A percentile compares a stretch with the other conserved stretches of the same genome.
Conservation (phyloP, 2,113 vertebrate species). For the Bujurquina vittata region DNA sequence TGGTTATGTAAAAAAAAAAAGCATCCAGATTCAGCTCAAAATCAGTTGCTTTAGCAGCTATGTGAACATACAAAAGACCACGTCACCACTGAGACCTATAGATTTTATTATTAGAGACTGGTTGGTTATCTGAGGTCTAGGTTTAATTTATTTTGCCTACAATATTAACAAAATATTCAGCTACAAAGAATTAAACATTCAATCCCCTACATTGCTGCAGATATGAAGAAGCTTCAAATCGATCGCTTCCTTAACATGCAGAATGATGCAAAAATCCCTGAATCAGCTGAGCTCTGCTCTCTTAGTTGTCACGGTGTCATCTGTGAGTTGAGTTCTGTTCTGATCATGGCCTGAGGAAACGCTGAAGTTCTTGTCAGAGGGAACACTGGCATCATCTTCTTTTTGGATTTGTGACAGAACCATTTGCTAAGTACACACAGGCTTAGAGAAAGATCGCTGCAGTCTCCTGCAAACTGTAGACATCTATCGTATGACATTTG, state of each 20-base stretch:
- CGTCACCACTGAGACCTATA: accelerated
- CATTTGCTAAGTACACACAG: slow-evolving; percentile 6
- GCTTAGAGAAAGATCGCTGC: too few species aligned
- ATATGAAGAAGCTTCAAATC: background rate
- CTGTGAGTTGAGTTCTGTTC: background rate
- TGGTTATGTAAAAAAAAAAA: too few species aligned
- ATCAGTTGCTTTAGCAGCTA: too few species aligned
- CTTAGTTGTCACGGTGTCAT: background rate
- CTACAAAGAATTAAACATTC: background rate
- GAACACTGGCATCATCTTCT: background rate
- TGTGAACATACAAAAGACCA: background rate
- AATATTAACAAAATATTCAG: background rate
- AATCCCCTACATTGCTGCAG: background rate
- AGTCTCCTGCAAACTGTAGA: background rate
- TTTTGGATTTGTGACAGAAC: background rate
- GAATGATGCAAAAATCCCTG: background rate
- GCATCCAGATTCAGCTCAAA: background rate
- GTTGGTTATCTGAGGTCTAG: too few species aligned
- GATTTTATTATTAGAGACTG: too few species aligned
- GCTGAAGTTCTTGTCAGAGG: background rate
- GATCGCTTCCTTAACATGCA: background rate
- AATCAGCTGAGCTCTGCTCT: background rate
- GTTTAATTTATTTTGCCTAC: too few species aligned
- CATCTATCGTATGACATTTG: background rate
- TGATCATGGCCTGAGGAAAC: background rate